Base-by-base conservation (phyloP, 1,140 invertebrate genomes). In the Danaus melanippus region DNA sequence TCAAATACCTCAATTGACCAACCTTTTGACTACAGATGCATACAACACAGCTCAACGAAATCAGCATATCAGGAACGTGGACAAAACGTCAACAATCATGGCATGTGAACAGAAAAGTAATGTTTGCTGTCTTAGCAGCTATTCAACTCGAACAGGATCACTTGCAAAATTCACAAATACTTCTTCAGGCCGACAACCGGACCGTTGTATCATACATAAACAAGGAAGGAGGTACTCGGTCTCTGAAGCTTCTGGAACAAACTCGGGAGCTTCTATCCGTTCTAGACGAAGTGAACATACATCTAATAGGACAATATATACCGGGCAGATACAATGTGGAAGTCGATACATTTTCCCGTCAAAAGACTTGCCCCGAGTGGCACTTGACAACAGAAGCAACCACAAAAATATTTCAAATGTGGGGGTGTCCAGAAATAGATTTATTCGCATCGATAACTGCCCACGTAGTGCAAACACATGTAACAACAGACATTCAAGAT, bases 161-260 rank as follows among this genome's bases (percentile, higher is more conserved):
- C 1, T 46, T 83, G 12, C 9, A 42, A 10, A 57, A 64, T 53
- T 56, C 53, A 1, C 56, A 53, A 12, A 42, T 64, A 58, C 46
- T 81, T 12, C 32, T 79, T 2, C 74, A 76, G 47, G 65, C 76
- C 44, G 71, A 79, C 74, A 83, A 73, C 60, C 69, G 59, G 11
- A 80, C 77, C 7, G 62, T 78, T 1, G 69, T 78, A 6, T 51
- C 67, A 6, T 74, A 79, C 50, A 64, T 84, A 17, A 60, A 59
- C 53, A 81, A 77, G 45, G 71, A 80, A 50, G 72, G 74, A 4
- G 77, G 80, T 8, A 82, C 75, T 32, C 69, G 50, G 52, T 80
- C 71, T 2, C 49, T 64, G 11, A 53, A 50, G 5, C 69, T 84
- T 2, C 59, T 75, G 39, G 40, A 69, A 5, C 58, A 66, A 12